Evolutionary conservation across 37 sponge, comb jelly and placozoan genomes (phyloP).

Genomic region (Geodia barretti): DNA sequence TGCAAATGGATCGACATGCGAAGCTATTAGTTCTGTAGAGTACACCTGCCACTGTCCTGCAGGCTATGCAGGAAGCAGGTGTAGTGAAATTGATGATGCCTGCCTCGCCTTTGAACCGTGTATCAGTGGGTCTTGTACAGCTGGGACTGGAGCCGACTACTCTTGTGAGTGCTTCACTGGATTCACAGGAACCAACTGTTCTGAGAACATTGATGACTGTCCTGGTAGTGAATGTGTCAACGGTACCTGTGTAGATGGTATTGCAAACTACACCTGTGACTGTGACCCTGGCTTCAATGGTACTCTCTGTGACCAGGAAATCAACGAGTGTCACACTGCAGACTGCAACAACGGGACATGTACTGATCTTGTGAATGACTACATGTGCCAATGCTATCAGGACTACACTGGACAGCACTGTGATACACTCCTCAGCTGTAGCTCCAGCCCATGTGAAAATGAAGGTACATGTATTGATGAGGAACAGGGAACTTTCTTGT

Average conservation of each 20-base stretch:
- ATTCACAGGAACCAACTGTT: conserved; percentile 53
- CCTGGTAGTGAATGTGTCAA: background rate
- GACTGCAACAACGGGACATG: conserved; percentile 25
- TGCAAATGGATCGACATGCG: conserved; percentile 28
- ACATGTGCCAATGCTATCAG: conserved; percentile 50
- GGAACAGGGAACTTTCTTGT: background rate
- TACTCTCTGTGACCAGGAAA: conserved; percentile 41
- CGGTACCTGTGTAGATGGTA: conserved; percentile 31
- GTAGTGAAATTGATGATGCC: conserved; percentile 2
- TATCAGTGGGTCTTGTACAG: conserved; percentile 9
- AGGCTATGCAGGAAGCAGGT: conserved; percentile 23
- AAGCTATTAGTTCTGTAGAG: background rate
- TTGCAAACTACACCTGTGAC: conserved; percentile 12
- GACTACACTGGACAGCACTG: conserved; percentile 68
- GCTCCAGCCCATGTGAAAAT: conserved; percentile 14
- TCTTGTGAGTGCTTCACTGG: conserved; percentile 26
- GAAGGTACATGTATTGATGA: conserved; percentile 61
- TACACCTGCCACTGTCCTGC: conserved; percentile 28
- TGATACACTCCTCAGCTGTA: conserved; percentile 36
- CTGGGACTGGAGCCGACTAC: background rate
- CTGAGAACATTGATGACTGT: background rate
- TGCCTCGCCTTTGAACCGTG: conserved; percentile 25
- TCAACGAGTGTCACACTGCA: conserved; percentile 50
- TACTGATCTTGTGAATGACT: background rate
- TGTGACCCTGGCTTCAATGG: conserved; percentile 70